Base-by-base conservation (phyloP, 2,113 vertebrate genomes). In the Corythoichthys intestinalis region DNA sequence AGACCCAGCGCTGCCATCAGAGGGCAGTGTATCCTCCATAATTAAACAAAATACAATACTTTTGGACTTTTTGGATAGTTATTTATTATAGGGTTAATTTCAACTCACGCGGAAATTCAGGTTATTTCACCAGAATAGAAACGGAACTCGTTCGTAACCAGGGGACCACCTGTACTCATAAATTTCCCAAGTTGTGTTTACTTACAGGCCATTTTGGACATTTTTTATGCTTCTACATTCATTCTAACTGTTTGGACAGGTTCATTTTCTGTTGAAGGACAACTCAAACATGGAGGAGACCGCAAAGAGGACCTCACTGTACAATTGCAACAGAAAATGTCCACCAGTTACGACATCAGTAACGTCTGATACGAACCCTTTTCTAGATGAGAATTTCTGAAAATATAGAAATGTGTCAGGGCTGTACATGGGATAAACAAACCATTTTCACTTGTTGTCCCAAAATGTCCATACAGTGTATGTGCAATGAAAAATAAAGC, bases 401-500 rank as follows among this genome's bases (percentile, higher is more conserved):
- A 52, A 15, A 52, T 15, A 52, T 17, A 14, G 49, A 15, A 28
- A 52, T 15, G 2, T 52, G 49, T 5, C 15, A n/a, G 17, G 17
- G 50, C 50, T 53, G 17, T 15, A n/a, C 15, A 49, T 50, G 17
- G 17, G 17, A 53, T 6, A 8, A 37, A 59, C 35, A 59, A 37
- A 59, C 28, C 54, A 57, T 57, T 57, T 57, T 35, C 34, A 57
- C 11, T 4, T 57, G 28, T 20, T 38, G 48, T 38, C 48, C 64
- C 48, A 52, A 52, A 49, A 50, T 35, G 64, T 39, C 47, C 46
- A 50, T 49, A 66, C 35, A 38, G 28, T 65, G 44, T 28, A 65
- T 9, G 44, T 14, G 75, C 69, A 79, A 81, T 80, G 71, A 78
- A 71, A 58, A 69, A 63, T 60, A 59, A 72, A 76, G 64, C 50